Conservation (phyloP, 2,888 invertebrate species). For the Limenitis camilla region DNA sequence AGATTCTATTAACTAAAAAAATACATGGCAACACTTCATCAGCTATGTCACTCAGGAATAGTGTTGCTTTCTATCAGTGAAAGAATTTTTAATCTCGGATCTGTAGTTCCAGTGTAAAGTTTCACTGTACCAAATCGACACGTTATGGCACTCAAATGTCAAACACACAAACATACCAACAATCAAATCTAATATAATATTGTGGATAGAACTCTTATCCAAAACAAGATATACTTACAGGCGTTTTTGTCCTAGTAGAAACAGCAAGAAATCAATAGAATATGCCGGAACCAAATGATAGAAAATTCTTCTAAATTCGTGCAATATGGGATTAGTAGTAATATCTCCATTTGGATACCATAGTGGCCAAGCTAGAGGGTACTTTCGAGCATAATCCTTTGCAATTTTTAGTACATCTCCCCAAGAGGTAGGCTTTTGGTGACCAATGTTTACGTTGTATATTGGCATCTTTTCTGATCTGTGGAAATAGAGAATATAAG, state of each 20-base stretch:
- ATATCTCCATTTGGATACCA: slow-evolving; percentile 91
- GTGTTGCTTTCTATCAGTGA: neutral
- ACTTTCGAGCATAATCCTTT: slow-evolving; percentile 77
- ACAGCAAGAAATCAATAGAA: slow-evolving; percentile 82
- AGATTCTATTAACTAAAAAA: too few relatives aligned
- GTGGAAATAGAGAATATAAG: slow-evolving; percentile 12
- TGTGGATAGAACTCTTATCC: neutral
- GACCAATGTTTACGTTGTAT: slow-evolving; percentile 91
- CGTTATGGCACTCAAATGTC: too few relatives aligned
- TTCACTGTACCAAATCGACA: too few relatives aligned
- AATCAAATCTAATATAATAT: too few relatives aligned
- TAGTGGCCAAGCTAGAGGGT: slow-evolving; percentile 87
- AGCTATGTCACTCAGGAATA: too few relatives aligned
- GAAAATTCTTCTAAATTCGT: slow-evolving; percentile 79
- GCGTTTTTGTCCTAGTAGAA: slow-evolving; percentile 82
- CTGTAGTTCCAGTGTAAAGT: too few relatives aligned
- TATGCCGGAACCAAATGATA: slow-evolving; percentile 87
- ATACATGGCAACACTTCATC: too few relatives aligned
- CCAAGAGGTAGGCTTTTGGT: slow-evolving; percentile 88
- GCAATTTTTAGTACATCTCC: slow-evolving; percentile 84
- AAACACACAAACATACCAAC: too few relatives aligned
- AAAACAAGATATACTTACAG: slow-evolving; percentile 77
- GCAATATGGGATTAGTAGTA: slow-evolving; percentile 77
- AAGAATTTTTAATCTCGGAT: too few relatives aligned
- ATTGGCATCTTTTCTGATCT: slow-evolving; percentile 82